These are phyloP conservation scores for Oryzias curvinotus DNA, from an alignment of 2,113 vertebrate species.

Conservation along the genomic window DNA sequence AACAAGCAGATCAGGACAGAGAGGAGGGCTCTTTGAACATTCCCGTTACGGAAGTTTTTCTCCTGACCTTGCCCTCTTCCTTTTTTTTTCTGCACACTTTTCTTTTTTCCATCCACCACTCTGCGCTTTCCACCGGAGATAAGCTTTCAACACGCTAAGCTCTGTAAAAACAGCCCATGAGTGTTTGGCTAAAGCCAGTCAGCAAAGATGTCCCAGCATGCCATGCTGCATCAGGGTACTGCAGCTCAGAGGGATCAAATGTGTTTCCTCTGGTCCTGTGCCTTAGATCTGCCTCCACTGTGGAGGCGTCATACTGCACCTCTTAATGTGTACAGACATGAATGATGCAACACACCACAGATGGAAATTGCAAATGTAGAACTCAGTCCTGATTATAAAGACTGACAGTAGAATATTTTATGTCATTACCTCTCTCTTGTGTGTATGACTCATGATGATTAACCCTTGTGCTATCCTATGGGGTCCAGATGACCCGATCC, in stretches of 20 bases:
- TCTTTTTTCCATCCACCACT: constrained; percentile 5
- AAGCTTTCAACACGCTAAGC: constrained; percentile 57
- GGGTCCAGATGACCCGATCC: too few relatives aligned
- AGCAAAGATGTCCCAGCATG: constrained; percentile 50
- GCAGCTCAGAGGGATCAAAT: not conserved
- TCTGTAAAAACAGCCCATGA: constrained; percentile 60
- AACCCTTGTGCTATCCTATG: too few relatives aligned
- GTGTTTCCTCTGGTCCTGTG: not conserved
- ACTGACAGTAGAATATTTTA: too few relatives aligned
- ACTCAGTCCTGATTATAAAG: too few relatives aligned
- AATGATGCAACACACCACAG: too few relatives aligned
- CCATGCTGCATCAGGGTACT: constrained; percentile 8
- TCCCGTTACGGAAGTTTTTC: constrained; percentile 47
- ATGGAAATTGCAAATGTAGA: too few relatives aligned
- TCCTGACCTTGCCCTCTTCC: constrained; percentile 11
- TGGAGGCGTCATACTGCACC: not conserved
- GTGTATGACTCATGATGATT: too few relatives aligned
- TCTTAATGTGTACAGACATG: too few relatives aligned
- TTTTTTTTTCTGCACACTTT: constrained; percentile 20
- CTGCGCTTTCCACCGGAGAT: constrained; percentile 48
- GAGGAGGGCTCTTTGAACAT: constrained; percentile 57
- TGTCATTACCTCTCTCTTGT: too few relatives aligned
- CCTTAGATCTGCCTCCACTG: not conserved
- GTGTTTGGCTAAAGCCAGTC: constrained; percentile 36
- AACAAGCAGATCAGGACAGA: constrained; percentile 59